Percentiles rank a stretch among this genome's conserved stretches.
These are phyloP conservation scores for Eilema sororculum DNA, from an alignment of 2,888 invertebrate species.

Conservation along the genomic window DNA sequence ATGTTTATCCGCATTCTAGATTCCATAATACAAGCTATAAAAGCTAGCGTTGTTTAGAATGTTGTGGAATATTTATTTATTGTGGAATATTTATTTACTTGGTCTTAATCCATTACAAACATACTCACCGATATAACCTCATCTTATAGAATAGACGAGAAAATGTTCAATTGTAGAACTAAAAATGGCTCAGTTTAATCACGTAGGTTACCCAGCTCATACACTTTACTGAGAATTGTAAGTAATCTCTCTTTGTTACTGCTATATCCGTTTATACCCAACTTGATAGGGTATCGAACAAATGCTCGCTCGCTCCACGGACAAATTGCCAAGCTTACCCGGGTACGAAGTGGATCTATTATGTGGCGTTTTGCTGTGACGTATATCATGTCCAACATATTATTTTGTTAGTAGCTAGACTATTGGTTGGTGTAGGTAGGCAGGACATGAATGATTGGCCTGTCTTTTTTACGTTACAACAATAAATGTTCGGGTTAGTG, in stretches of 20 bases:
- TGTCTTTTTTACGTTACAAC: not conserved
- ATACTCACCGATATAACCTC: not conserved
- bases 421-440: not conserved
- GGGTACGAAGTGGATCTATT: conserved; percentile 50
- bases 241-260: conserved; percentile 55
- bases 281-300: conserved; percentile 56
- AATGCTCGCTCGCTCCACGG: conserved; percentile 51
- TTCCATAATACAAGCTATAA: too few species aligned
- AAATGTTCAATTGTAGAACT: conserved; percentile 6
- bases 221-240: conserved; percentile 45
- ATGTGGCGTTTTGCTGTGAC: conserved; percentile 50
- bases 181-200: conserved; percentile 42
- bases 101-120: not conserved
- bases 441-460: not conserved
- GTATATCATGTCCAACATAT: conserved; percentile 34
- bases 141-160: conserved; percentile 2
- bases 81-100: too few species aligned
- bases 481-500: not conserved
- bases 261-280: conserved; percentile 45
- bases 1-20: too few species aligned
- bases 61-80: too few species aligned
- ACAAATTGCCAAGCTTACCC: conserved; percentile 53
- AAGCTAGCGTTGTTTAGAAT: too few species aligned
- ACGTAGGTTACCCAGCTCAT: conserved; percentile 29
- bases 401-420: conserved; percentile 17